Base-by-base conservation (phyloP, 2,888 invertebrate species). In the Mylabris sibirica region DNA sequence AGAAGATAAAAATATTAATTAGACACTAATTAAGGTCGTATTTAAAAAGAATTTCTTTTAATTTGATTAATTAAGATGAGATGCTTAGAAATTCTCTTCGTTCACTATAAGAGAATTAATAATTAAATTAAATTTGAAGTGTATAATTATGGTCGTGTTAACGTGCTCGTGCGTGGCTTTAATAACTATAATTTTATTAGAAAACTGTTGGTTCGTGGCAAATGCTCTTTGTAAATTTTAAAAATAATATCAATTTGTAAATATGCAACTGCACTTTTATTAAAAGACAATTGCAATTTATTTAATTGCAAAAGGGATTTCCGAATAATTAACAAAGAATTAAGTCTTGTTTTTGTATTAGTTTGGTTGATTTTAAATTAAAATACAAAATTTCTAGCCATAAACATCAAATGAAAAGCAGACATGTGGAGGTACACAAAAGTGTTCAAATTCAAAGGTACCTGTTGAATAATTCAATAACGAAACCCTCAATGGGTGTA, bases 1-100 rank as follows among this genome's bases (percentile, higher is more conserved):
- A 80, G 69, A 22, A 63, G 30, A 34, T 41, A 59, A 64, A 60
- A 65, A n/a, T n/a, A n/a, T n/a, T 12, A 38, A 14, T 38, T 38
- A 12, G 12, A 2, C 12, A 38, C 2, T 60, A 17, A 60, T 30
- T 59, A 59, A 59, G 3, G 14, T 59, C 12, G 3, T 26, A 14
- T 1, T 53, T 53, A 22, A 8, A 3, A 38, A 38, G n/a, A 44
- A 44, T 17, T 4, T 17, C 17, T 3, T 4, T 44, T n/a, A 44
- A 44, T 44, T 44, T 20, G 8, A 20, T 20, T 49, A 49, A 20
- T 49, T 49, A 20, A 49, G 20, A 20, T 20, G 49, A 9, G 20
- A 12, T 49, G 20, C 11, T 20, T 20, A 20, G 49, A 24, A 12
- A 57, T 57, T 57, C 57, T 24, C 24, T 14, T 3, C 57, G 9